Evolutionary conservation across 2,888 invertebrate genomes (phyloP).

Genomic region (Acronicta alni): DNA sequence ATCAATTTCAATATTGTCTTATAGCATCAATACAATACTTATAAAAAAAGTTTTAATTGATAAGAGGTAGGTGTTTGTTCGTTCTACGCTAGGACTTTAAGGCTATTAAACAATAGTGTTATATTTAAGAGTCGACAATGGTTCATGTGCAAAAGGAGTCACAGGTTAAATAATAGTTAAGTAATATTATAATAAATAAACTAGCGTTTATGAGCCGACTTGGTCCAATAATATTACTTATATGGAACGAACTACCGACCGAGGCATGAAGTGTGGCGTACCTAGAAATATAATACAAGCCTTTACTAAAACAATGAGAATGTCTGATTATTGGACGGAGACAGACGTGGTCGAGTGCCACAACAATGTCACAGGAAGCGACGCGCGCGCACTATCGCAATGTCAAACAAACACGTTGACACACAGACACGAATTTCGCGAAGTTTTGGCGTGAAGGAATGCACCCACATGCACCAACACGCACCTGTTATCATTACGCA

Average conservation of each 20-base stretch:
- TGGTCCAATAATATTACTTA: neutral
- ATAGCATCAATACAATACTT: too few relatives aligned
- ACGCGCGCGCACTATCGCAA: conserved; percentile 31
- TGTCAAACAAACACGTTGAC: conserved; percentile 39
- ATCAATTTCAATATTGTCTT: neutral
- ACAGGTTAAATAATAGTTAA: too few relatives aligned
- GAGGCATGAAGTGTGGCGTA: too few relatives aligned
- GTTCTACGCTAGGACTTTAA: too few relatives aligned
- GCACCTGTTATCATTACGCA: conserved; percentile 15
- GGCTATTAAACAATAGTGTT: too few relatives aligned
- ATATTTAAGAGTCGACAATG: too few relatives aligned
- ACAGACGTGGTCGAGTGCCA: conserved; percentile 30
- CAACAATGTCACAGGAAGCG: conserved; percentile 49
- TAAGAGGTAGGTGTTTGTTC: too few relatives aligned
- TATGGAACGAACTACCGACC: neutral
- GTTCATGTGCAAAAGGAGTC: too few relatives aligned
- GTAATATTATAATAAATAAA: too few relatives aligned
- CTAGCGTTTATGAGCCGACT: too few relatives aligned
- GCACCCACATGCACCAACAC: conserved; percentile 2
- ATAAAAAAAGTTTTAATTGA: too few relatives aligned
- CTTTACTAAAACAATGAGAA: neutral
- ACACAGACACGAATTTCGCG: conserved; percentile 53
- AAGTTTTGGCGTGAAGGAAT: conserved; percentile 44
- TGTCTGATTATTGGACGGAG: neutral
- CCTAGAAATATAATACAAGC: too few relatives aligned